Conservation (phyloP, 1,140 invertebrate species). For the Melanaphis sacchari region DNA sequence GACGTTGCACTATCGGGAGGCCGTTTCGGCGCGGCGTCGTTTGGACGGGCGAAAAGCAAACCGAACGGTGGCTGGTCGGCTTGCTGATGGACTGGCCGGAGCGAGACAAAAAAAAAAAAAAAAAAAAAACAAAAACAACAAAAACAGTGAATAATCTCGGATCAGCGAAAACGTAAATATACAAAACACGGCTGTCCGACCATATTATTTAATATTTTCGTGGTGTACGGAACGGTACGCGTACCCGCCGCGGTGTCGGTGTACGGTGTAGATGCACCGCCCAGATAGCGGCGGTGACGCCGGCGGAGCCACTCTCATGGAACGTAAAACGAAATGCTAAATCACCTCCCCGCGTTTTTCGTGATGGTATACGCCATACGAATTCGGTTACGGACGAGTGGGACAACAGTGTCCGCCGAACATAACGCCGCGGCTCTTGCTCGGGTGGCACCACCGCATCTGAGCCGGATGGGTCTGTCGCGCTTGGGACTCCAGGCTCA, state of each 20-base stretch:
- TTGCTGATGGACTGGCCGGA: neutral
- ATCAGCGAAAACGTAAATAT: conserved; percentile 49
- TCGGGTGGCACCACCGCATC: too few relatives aligned
- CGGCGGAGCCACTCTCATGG: neutral
- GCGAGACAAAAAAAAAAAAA: neutral
- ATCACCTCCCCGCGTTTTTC: neutral
- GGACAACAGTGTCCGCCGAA: neutral
- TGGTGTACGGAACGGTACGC: conserved; percentile 25
- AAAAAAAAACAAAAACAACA: conserved; percentile 23
- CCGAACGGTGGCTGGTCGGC: neutral
- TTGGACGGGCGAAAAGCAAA: neutral
- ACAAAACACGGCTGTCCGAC: conserved; percentile 54
- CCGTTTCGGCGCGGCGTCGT: neutral
- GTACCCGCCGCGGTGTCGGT: conserved; percentile 27
- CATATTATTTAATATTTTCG: conserved; percentile 31
- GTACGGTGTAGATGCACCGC: conserved; percentile 18
- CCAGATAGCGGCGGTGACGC: conserved; percentile 28
- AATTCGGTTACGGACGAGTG: neutral
- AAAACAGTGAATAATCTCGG: conserved; percentile 42
- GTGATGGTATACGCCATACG: neutral
- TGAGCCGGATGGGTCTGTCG: neutral
- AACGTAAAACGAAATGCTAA: neutral
- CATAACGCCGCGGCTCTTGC: too few relatives aligned
- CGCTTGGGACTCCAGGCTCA: neutral
- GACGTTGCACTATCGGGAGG: neutral